phyloP scores from a whole-genome alignment of 2,888 invertebrate genomes.

The Cephus nigrinus region DNA sequence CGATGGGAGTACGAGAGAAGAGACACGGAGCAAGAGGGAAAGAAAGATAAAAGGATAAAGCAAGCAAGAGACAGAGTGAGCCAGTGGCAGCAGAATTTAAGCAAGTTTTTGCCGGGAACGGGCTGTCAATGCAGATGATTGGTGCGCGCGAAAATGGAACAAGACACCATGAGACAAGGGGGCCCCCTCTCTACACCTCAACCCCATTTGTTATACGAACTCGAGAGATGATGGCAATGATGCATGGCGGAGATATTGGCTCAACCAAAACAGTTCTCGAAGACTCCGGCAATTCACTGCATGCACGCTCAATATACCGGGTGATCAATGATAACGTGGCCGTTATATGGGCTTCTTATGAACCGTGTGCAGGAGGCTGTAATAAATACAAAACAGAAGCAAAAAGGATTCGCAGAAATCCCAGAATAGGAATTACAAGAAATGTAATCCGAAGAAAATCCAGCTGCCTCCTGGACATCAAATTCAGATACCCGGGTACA shows the following conservation, averaged over 20 bases:
- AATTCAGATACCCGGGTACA: neutral
- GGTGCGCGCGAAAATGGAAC: constrained; percentile 57
- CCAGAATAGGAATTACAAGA: neutral
- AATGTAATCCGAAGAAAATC: neutral
- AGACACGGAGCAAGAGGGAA: constrained; percentile 9
- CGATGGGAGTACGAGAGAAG: constrained; percentile 15
- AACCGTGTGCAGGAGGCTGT: neutral
- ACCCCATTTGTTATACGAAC: constrained; percentile 49
- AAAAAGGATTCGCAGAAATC: neutral
- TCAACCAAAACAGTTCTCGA: constrained; percentile 38
- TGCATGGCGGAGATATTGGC: constrained; percentile 45
- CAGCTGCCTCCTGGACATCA: neutral
- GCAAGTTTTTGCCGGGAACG: constrained; percentile 55
- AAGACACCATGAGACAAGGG: constrained; percentile 50
- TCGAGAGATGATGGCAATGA: constrained; percentile 45
- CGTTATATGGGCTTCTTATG: neutral
- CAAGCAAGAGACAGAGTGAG: constrained; percentile 3
- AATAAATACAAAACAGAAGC: neutral
- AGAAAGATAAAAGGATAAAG: constrained; percentile 17
- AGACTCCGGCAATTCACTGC: constrained; percentile 3
- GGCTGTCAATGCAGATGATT: constrained; percentile 59
- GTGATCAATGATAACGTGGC: neutral
- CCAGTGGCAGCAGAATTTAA: constrained; percentile 50
- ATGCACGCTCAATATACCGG: neutral
- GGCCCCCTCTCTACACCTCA: constrained; percentile 35